Evolutionary conservation across 2,113 vertebrate genomes (phyloP), one percentile per base, ranked within the genome.

Genomic region (Potamarius usumacintae): DNA sequence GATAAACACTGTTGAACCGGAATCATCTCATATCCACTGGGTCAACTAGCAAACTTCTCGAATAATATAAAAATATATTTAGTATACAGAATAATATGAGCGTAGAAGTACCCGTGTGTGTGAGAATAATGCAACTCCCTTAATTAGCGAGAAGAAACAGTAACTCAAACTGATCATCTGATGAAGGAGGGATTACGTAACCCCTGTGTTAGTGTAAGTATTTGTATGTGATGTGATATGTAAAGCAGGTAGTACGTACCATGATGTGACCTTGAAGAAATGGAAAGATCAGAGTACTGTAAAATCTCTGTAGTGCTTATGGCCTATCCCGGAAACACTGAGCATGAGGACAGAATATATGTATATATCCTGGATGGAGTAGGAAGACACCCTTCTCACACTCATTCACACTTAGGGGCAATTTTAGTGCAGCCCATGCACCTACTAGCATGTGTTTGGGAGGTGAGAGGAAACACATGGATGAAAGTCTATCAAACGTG

Each of bases 61-160:
- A 74, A 18, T 7, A 48, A 50, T 4, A 72, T 42, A 17, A 9
- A 72, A 34, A 71, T 34, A 34, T 69, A 2, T 30, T 30, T 74
- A 48, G 7, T 48, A 48, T 11, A 52, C 20, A 25, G 4, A 8
- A 9, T 42, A 52, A 25, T 25, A 77, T 7, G 0, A 6, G 34
- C 18, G 48, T 8, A 20, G 48, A 52, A 11, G 20, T 20, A 22
- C 17, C 22, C 1, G 27, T 71, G 48, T 76, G 72, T 20, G 18
- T 15, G 50, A 27, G 53, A 57, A 80, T 80, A 80, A 80, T 57
- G 25, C 77, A 80, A 57, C 53, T 17, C 52, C 52, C 55, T 79
- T 79, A 79, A 79, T 79, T 79, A 27, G n/a, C n/a, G 8, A 57
- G 52, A 57, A 27, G 12, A 79, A 53, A 79, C 57, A 76, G 52